Base-by-base conservation (phyloP, 1,140 invertebrate species). In the Apis dorsata region DNA sequence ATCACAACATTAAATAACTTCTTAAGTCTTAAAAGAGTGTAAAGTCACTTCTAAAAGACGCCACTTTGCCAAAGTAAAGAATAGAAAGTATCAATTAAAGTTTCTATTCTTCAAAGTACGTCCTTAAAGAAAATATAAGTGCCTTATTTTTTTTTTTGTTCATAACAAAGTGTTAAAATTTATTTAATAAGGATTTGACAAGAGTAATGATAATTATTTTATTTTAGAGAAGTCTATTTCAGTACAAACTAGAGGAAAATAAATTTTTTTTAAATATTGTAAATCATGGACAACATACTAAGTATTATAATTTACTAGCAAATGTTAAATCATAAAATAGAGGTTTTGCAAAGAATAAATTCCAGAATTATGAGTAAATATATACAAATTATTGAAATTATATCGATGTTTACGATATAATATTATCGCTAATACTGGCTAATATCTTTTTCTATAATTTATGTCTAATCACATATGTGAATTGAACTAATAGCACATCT, bases 281-380 rank as follows among this genome's bases (percentile, higher is more conserved):
- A 49, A 21, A 66, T 68, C 53, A 59, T 60, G 57, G 49, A 24
- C 57, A 81, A 81, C 13, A 9, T 74, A 55, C 34, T 15, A 83
- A 79, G 83, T 81, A 84, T 74, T 84, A 84, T 84, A 70, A 68
- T 44, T 28, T 69, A 55, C 68, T 62, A 73, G 57, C 79, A 84
- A 81, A 81, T 69, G 57, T 51, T 84, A 71, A 73, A 63, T 80
- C 49, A 4, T 83, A 65, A 71, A 44, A 17, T 73, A 68, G 53
- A 17, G 28, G 11, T 79, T 7, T 28, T 28, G 34, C 21, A 59
- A 57, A 55, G n/a, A 44, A n/a, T 53, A 28, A 34, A 73, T 59
- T 73, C 15, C 59, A 59, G n/a, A 57, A n/a, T 53, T 12, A 51
- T 12, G 9, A 9, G 21, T 28, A 28, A 34, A 44, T 24, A 62